Conservation (phyloP, 1,140 invertebrate species). For the Centruroides vittatus region DNA sequence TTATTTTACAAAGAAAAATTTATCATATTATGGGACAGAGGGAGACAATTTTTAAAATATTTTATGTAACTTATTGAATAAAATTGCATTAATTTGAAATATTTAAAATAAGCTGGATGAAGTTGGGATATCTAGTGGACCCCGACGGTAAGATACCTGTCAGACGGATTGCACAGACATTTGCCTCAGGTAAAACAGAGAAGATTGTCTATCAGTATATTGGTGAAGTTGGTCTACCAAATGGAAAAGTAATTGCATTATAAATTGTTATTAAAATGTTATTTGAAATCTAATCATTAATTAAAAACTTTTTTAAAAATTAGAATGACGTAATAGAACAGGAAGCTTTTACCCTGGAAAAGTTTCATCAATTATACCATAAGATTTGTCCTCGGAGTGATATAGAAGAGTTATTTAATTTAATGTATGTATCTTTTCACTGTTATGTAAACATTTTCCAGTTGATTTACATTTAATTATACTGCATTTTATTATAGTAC, state of each 20-base stretch:
- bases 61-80: too few relatives aligned
- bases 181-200: conserved; percentile 93
- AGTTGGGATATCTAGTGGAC: conserved; percentile 80
- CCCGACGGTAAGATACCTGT: conserved; percentile 92
- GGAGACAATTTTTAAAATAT: too few relatives aligned
- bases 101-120: conserved; percentile 76
- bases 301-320: conserved; percentile 1
- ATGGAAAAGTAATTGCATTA: conserved; percentile 59
- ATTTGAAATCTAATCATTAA: not conserved
- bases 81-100: too few relatives aligned
- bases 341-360: conserved; percentile 92
- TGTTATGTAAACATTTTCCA: not conserved
- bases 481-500: conserved; percentile 42
- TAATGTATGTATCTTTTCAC: conserved; percentile 58
- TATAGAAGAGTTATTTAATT: conserved; percentile 94
- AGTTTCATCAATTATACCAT: conserved; percentile 95
- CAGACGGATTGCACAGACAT: conserved; percentile 89
- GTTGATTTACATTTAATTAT: not conserved
- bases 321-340: conserved; percentile 88
- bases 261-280: not conserved
- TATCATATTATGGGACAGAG: too few relatives aligned
- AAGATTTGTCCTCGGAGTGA: conserved; percentile 98
- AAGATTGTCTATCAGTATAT: conserved; percentile 96
- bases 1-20: too few relatives aligned
- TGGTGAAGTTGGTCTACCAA: conserved; percentile 80